Evolutionary conservation across 2,113 vertebrate species (phyloP).

Genomic region (Tauraco erythrolophus): DNA sequence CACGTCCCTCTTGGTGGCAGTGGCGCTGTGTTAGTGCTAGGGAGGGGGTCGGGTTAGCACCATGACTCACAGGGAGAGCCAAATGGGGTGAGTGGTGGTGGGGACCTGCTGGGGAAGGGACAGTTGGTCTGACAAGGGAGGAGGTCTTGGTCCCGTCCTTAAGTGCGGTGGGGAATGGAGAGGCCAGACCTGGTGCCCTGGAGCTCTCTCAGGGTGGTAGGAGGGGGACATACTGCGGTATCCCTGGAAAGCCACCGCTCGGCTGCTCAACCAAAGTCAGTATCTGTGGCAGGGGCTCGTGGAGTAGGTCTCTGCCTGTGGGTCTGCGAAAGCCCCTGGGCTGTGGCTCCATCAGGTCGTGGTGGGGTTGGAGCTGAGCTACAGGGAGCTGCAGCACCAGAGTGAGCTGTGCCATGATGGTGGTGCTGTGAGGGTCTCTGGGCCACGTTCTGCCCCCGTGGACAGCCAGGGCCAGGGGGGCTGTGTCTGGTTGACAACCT

Average conservation of each 20-base stretch:
- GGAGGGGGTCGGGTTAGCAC: not conserved
- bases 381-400: no score
- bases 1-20: not conserved
- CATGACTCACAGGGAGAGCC: not conserved
- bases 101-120: not conserved
- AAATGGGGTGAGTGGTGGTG: fast-evolving
- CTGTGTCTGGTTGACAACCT: no score
- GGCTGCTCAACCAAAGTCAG: not conserved
- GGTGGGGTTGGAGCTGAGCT: not conserved
- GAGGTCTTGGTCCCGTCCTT: not conserved
- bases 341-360: fast-evolving
- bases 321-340: not conserved
- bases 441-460: no score
- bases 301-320: fast-evolving
- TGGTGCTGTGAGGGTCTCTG: not conserved
- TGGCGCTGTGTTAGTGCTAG: not conserved
- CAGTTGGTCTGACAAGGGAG: not conserved
- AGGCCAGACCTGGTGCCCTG: not conserved
- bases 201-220: fast-evolving
- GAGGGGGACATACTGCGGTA: fast-evolving
- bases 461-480: no score
- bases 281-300: fast-evolving
- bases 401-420: fast-evolving
- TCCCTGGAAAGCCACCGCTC: not conserved
- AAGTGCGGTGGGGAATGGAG: not conserved